Base-by-base conservation (phyloP, 2,888 invertebrate species). In the Acanthosepion lycidas region DNA sequence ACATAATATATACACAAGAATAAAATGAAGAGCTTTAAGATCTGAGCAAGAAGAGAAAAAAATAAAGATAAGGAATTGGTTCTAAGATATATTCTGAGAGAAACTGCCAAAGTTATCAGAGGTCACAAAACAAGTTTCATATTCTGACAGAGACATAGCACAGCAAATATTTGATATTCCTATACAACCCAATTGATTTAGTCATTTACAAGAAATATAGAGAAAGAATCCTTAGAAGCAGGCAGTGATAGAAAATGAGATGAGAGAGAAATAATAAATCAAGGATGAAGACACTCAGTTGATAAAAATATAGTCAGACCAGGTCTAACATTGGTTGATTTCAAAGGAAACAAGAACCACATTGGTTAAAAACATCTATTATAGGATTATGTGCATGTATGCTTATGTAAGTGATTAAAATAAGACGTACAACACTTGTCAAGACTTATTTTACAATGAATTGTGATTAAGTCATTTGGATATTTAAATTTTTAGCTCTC, bases 171-270 rank as follows among this genome's bases (percentile, higher is more conserved):
- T 78, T 78, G n/a, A 78, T 78, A 78, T 78, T 78, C 78, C 78
- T 12, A n/a, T 33, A 78, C 78, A 78, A 78, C n/a, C n/a, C 78
- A 78, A 78, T 78, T 78, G 78, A n/a, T 78, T 78, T 78, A n/a
- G 78, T n/a, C 78, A 78, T 78, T 78, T 78, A 78, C n/a, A 78
- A n/a, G n/a, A 78, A 78, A 78, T 78, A 78, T 78, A 23, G 78
- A 78, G 78, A 78, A 78, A 28, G 64, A 64, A n/a, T 33, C 78
- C 78, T 78, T 78, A n/a, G 15, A 78, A 78, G 78, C n/a, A 78
- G n/a, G 33, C 15, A 78, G n/a, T 78, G 78, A 78, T n/a, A 78
- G 78, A n/a, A 78, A 78, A 78, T n/a, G n/a, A 33, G 15, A 78
- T 3, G n/a, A n/a, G 78, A n/a, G 15, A 78, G 78, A n/a, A 78